Evolutionary conservation across 2,113 vertebrate genomes (phyloP), one percentile per base, ranked within the genome.

Genomic region (Platycercus adscitus): DNA sequence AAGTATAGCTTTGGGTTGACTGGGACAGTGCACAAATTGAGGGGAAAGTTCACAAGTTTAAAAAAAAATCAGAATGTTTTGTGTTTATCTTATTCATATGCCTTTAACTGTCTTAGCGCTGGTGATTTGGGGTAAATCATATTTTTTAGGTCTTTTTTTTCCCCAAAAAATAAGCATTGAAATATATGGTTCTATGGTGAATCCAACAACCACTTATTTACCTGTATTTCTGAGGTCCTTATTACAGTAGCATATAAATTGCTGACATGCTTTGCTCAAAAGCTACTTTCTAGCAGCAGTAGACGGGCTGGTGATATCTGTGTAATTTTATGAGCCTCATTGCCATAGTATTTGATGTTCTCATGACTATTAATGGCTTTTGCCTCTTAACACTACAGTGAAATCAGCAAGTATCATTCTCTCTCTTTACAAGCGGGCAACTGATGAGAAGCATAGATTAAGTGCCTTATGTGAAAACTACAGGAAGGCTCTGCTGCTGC

Each of bases 311-410:
- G 52, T 90, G 72, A 95, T 95, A 94, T 93, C 90, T 84, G 56
- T 91, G 47, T 88, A 86, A 91, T 94, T 86, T 91, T 92, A 75
- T 94, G 80, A 37, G 63, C 31, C 65, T 91, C 53, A 76, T 96
- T 96, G 92, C 77, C 86, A 58, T 81, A 90, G 29, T 52, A 81
- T 95, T 95, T 93, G 83, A 86, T 43, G 1, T 86, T 56, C 95
- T 96, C 93, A 94, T 96, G 88, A 93, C 81, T 96, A 95, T 96
- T 96, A 95, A 96, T 96, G 77, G n/a, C 1, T 92, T 95, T 95
- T 94, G n/a, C 73, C 91, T 91, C 73, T 80, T 91, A 92, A 86
- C 50, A 56, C 49, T 81, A 35, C 69, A 84, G 65, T 88, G 86
- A 94, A 93, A 95, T 96, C 88, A 92, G 88, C 76, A 76, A 95